Base-by-base conservation (phyloP, 1,140 invertebrate genomes). In the Drosophila orosa region DNA sequence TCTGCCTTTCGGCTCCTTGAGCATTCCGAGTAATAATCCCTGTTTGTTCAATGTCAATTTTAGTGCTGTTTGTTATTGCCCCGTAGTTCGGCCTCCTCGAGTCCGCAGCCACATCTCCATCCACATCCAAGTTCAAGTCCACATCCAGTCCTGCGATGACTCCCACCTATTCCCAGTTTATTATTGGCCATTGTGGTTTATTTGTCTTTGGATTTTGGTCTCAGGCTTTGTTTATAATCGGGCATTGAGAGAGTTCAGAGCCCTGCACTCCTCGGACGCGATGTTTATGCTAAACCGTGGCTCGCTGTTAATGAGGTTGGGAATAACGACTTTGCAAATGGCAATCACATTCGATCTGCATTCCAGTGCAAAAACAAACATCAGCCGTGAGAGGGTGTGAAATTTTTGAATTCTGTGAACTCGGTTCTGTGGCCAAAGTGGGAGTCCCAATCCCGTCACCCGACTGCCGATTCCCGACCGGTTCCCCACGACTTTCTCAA, bases 31-130 rank as follows among this genome's bases (percentile, higher is more conserved):
- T 67, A 80, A 77, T 78, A 77, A 56, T 67, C 58, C 63, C 45
- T 87, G 76, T 87, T 87, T 87, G 84, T 66, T 68, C 79, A 78
- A 89, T 87, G 84, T 72, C 84, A 89, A 87, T 87, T 83, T 78
- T 55, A 59, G 44, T 78, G 47, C 73, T 62, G 66, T 72, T 72
- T 69, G 40, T 39, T 54, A 29, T 55, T 37, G 52, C 44, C 50
- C 37, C 35, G n/a, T 25, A 19, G n/a, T 31, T n/a, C 22, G 40
- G 31, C 24, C 40, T 35, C 40, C 25, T 22, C 27, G 25, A 9
- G 24, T 3, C 17, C 45, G 17, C 24, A 27, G 10, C 15, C 45
- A 25, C 33, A n/a, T 45, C 13, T 22, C 25, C 25, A 12, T 44
- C 58, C 29, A 15, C 35, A 12, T 29, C 42, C 15, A 29, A 39